Base-by-base conservation (phyloP, 2,888 invertebrate genomes). In the Caenorhabditis sp. region DNA sequence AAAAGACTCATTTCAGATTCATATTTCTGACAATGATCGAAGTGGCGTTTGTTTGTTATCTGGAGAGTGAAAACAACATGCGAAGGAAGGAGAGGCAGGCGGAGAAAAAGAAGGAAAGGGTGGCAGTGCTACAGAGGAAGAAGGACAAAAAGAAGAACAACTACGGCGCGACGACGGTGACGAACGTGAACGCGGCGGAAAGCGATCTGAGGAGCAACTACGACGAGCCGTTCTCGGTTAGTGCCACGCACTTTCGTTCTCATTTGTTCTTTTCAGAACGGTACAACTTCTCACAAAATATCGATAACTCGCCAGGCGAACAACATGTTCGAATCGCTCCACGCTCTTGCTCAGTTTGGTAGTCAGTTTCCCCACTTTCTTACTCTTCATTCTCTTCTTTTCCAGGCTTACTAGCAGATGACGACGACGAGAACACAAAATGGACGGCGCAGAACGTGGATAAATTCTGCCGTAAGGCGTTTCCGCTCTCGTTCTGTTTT, bases 21-120 rank as follows among this genome's bases (percentile, higher is more conserved):
- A 86, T 87, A 20, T 87, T 83, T 59, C 53, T 85, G 8, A 84
- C 87, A n/a, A 85, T 87, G 86, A 75, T 87, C 8, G 87, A 87
- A 73, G 86, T 87, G 11, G 87, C 87, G 11, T 76, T 87, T 15
- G 84, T 87, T 50, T 87, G 87, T 48, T 86, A 85, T 59, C 61
- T 85, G 48, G 85, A 85, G 1, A 76, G 79, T 62, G 78, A 78
- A 50, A 81, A 75, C 45, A 81, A 76, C 41, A 53, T 77, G 66
- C 71, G 70, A 52, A 58, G 68, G 46, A 84, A 81, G 52, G 63
- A 66, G 53, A 63, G 75, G 41, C 75, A 75, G 46, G 75, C 75
- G 3, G 75, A 63, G 43, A 77, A 79, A 55, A 85, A 83, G 68
- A 72, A 68, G 50, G 79, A 80, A 46, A 30, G 81, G 50, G 76